phyloP scores from a whole-genome alignment of 2,797 vertebrate genomes.

The Eupleurogrammus muticus region DNA sequence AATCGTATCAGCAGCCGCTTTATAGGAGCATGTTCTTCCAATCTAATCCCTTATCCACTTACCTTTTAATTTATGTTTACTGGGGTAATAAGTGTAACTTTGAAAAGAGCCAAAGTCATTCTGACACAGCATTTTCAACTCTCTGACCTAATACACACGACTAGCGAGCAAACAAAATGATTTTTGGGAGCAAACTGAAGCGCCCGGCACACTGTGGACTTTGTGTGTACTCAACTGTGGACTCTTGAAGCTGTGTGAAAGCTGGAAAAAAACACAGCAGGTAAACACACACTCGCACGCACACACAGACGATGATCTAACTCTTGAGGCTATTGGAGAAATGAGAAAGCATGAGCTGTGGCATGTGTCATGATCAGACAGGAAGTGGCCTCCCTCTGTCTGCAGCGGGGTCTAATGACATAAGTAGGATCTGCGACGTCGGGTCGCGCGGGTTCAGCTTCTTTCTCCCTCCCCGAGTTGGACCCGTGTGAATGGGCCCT shows the following conservation, averaged over 20 bases:
- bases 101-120: background rate
- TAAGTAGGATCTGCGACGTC: constrained; percentile 27
- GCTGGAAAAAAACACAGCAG: background rate
- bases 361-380: constrained; percentile 17
- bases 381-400: constrained; percentile 28
- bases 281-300: background rate
- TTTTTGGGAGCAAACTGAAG: background rate
- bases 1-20: too few species aligned
- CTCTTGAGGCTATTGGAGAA: constrained; percentile 24
- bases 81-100: background rate
- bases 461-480: constrained; percentile 43
- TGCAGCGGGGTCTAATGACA: constrained; percentile 33
- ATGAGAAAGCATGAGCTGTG: constrained; percentile 21
- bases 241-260: background rate
- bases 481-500: constrained; percentile 51
- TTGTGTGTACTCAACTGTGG: constrained; percentile 13
- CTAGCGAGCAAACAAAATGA: background rate
- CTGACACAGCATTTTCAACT: background rate
- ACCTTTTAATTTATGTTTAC: too few species aligned
- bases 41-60: too few species aligned
- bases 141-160: background rate
- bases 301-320: background rate
- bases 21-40: too few species aligned
- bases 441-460: constrained; percentile 29
- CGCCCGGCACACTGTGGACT: constrained; percentile 16